Conservation (phyloP, 2,113 vertebrate species). For the Epinephelus fuscoguttatus region DNA sequence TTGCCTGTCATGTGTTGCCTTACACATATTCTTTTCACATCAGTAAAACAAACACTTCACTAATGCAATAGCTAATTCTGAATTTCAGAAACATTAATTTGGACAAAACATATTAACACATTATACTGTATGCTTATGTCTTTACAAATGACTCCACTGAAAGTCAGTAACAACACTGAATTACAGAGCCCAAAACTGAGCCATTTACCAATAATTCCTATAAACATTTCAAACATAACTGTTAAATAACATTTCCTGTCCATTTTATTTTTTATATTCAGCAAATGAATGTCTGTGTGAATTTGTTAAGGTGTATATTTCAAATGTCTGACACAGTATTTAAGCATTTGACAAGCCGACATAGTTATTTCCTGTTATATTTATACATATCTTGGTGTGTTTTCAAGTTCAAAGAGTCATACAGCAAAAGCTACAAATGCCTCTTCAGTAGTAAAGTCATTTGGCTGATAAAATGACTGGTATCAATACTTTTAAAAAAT, state of each 20-base stretch:
- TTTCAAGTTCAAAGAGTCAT: too few relatives aligned
- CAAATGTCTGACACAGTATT: too few relatives aligned
- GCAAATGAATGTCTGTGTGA: neutral
- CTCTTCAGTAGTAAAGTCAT: too few relatives aligned
- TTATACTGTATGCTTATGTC: neutral
- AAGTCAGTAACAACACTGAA: neutral
- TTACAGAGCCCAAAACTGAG: neutral
- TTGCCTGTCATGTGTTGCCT: neutral
- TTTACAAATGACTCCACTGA: neutral
- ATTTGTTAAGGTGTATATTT: too few relatives aligned
- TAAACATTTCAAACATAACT: neutral
- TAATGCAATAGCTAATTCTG: too few relatives aligned
- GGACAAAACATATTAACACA: neutral
- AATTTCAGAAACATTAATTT: too few relatives aligned
- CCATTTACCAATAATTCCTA: neutral
- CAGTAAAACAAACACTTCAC: too few relatives aligned
- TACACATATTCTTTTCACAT: neutral
- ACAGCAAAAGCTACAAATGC: too few relatives aligned
- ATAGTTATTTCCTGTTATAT: too few relatives aligned
- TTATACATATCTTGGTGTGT: too few relatives aligned
- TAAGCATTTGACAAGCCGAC: too few relatives aligned
- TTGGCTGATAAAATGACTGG: too few relatives aligned
- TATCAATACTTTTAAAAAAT: neutral
- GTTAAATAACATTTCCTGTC: neutral
- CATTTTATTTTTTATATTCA: neutral